A percentile compares a stretch with the other conserved stretches of the same genome.
phyloP scores from a whole-genome alignment of 2,113 vertebrate genomes.

The Platysteira castanea region DNA sequence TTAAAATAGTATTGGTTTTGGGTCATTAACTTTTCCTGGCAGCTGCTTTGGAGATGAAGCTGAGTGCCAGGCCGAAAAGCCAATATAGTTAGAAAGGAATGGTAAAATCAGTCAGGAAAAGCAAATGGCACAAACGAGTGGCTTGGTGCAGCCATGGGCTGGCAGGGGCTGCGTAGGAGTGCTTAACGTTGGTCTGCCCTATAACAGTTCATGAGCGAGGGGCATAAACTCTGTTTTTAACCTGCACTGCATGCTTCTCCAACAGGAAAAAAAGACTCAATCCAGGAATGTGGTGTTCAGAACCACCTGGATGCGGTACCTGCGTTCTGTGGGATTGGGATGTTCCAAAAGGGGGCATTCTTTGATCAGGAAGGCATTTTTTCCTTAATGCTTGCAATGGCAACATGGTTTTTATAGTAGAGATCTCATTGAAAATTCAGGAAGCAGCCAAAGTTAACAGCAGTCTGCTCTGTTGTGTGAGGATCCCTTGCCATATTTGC shows the following conservation, averaged over 20 bases:
- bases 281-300: not conserved
- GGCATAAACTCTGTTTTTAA: not conserved
- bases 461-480: slow-evolving; percentile 29
- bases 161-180: not conserved
- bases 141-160: not conserved
- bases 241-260: not conserved
- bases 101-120: not conserved
- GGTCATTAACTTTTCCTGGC: slow-evolving; percentile 19
- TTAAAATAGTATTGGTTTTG: not conserved
- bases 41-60: not conserved
- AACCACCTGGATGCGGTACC: not conserved
- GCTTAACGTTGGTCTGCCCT: not conserved
- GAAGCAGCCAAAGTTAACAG: slow-evolving; percentile 50
- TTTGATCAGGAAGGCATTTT: not conserved
- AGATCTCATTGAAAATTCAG: slow-evolving; percentile 36
- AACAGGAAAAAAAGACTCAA: not conserved
- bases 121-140: not conserved
- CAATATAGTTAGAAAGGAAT: not conserved
- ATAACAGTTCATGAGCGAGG: not conserved
- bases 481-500: slow-evolving; percentile 38
- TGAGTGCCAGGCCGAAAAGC: not conserved
- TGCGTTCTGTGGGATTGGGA: not conserved
- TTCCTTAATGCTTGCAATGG: not conserved
- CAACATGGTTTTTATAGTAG: not conserved
- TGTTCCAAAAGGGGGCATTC: slow-evolving; percentile 27